These are phyloP conservation scores for Rattus norvegicus DNA, from an alignment of 2,113 vertebrate species.

Conservation along the genomic window GRCr8 NC_086025.1:133591501-133592000, in stretches of 20 bases:
- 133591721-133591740: background rate
- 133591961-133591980: background rate
- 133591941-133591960: background rate
- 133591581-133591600: background rate
- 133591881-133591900: background rate
- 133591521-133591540: background rate
- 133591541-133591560: background rate
- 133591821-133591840: background rate
- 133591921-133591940: background rate
- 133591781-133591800: background rate
- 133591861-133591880: background rate
- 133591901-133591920: background rate
- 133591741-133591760: background rate
- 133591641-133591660: background rate
- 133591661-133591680: background rate
- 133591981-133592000: background rate
- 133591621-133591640: background rate
- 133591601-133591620: background rate
- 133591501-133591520: background rate
- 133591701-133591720: conserved; percentile 25
- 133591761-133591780: background rate
- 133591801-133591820: background rate
- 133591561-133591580: background rate
- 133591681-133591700: background rate
- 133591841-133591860: background rate